Conservation (phyloP, 1,140 invertebrate genomes). For the Danaus plexippus region DNA sequence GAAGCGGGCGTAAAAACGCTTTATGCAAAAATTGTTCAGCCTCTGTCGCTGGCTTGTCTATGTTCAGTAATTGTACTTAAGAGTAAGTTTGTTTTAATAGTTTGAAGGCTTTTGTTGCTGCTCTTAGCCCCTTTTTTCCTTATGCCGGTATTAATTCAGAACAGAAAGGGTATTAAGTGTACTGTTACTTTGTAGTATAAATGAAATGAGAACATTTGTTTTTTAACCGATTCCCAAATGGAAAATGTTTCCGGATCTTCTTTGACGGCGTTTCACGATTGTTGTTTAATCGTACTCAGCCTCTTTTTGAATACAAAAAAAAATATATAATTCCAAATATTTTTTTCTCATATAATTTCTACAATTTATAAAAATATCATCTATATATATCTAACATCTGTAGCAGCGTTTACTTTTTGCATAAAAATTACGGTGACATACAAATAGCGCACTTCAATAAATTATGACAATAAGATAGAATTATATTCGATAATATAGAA, state of each 20-base stretch:
- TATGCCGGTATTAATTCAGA: conserved; percentile 12
- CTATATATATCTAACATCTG: too few species aligned
- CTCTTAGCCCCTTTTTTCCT: conserved; percentile 23
- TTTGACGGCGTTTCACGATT: not conserved
- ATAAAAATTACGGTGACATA: too few species aligned
- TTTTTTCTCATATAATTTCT: too few species aligned
- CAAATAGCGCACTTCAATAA: too few species aligned
- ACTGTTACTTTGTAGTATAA: conserved; percentile 19
- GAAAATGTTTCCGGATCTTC: conserved; percentile 18
- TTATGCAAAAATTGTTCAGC: conserved; percentile 21
- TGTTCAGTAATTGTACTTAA: conserved; percentile 25
- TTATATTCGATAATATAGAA: too few species aligned
- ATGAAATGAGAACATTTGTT: conserved; percentile 22
- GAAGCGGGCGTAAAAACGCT: conserved; percentile 27
- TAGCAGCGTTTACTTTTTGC: too few species aligned
- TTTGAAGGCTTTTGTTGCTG: conserved; percentile 23
- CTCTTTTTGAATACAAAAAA: too few species aligned
- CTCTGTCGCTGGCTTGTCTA: conserved; percentile 24
- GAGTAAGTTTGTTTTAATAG: conserved; percentile 30
- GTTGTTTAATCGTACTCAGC: too few species aligned
- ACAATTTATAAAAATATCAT: too few species aligned
- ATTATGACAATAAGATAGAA: too few species aligned
- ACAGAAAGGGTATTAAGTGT: conserved; percentile 22
- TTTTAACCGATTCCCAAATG: conserved; percentile 20
- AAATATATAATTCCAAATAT: too few species aligned